phyloP scores from a whole-genome alignment of 2,113 vertebrate genomes.

The Microtus montanus region DNA sequence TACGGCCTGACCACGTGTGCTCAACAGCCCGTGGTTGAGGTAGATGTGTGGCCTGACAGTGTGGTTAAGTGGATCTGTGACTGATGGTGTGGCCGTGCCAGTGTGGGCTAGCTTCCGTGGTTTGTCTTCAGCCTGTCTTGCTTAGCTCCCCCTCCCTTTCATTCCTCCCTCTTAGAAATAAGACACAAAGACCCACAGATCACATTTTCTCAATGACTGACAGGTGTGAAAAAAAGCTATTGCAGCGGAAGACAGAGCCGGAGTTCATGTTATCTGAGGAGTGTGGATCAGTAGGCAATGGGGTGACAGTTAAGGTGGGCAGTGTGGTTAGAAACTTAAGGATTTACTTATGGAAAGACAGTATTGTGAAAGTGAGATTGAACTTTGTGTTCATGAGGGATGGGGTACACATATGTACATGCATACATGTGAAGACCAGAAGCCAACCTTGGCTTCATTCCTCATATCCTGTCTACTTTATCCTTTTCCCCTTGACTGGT shows the following conservation, averaged over 20 bases:
- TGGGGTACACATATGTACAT: background rate
- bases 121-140: conserved; percentile 11
- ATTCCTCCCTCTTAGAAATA: background rate
- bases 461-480: background rate
- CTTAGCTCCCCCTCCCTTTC: background rate
- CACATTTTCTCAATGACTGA: background rate
- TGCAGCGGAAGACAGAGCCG: background rate
- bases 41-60: conserved; percentile 29
- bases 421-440: background rate
- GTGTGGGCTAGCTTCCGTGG: background rate
- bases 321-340: conserved; percentile 20
- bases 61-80: conserved; percentile 62
- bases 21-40: conserved; percentile 8
- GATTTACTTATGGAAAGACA: background rate
- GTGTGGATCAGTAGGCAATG: background rate
- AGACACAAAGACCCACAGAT: conserved; percentile 9
- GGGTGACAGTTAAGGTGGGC: background rate
- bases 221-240: background rate
- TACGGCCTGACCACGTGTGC: conserved; percentile 43
- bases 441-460: background rate
- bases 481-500: too few species aligned
- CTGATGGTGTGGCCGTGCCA: conserved; percentile 25
- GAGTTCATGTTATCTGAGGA: background rate
- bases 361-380: background rate
- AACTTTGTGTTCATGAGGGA: background rate